Evolutionary conservation across 2,888 invertebrate genomes (phyloP).

Genomic region (Ophion ventricosus): DNA sequence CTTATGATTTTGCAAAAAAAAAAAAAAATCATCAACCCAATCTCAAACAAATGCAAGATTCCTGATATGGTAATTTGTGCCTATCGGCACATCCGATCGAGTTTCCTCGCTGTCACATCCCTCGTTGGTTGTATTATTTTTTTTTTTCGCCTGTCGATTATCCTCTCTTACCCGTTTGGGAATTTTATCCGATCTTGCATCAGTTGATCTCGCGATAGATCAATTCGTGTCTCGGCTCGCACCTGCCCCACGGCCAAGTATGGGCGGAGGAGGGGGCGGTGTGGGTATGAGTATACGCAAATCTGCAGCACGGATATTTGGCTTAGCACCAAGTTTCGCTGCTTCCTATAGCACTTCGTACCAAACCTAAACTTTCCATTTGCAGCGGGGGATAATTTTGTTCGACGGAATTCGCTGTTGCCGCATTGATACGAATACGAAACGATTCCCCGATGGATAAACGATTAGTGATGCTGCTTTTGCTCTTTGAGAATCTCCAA

Average conservation of each 20-base stretch:
- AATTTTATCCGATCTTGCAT: slow-evolving; percentile 70
- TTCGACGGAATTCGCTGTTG: slow-evolving; percentile 62
- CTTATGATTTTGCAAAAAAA: too few species aligned
- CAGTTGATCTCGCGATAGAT: slow-evolving; percentile 36
- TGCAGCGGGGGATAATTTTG: slow-evolving; percentile 61
- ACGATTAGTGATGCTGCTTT: slow-evolving; percentile 65
- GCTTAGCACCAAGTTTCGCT: slow-evolving; percentile 77
- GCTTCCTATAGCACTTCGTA: slow-evolving; percentile 40
- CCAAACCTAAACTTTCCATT: slow-evolving; percentile 60
- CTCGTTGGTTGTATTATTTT: slow-evolving; percentile 74
- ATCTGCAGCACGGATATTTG: slow-evolving; percentile 76
- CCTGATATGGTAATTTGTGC: slow-evolving; percentile 68
- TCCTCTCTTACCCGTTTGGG: slow-evolving; percentile 78
- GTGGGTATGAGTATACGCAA: slow-evolving; percentile 11
- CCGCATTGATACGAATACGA: slow-evolving; percentile 53
- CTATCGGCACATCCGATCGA: slow-evolving; percentile 78
- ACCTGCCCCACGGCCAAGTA: slow-evolving; percentile 25
- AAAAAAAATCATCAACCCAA: too few species aligned
- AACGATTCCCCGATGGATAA: slow-evolving; percentile 65
- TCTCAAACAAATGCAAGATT: background rate
- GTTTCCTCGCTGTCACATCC: slow-evolving; percentile 75
- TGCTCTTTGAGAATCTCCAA: slow-evolving; percentile 46
- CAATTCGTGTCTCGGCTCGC: slow-evolving; percentile 27
- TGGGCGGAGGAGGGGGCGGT: background rate
- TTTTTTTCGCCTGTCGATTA: slow-evolving; percentile 79